Base-by-base conservation (phyloP, 2,797 vertebrate genomes). In the Neoniphon sammara region DNA sequence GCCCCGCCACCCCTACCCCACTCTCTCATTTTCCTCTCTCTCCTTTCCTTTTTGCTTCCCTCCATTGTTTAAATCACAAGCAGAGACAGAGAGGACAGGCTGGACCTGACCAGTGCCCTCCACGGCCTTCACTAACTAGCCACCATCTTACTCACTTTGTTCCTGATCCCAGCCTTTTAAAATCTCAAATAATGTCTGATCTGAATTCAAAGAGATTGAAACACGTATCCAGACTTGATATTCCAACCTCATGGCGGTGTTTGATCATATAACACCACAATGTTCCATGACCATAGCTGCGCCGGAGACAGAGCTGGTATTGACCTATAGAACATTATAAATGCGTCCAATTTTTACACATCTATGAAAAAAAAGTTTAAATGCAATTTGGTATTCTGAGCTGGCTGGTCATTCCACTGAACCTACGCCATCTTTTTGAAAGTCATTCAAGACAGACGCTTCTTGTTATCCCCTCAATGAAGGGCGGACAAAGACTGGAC, bases 381-480 rank as follows among this genome's bases (percentile, higher is more conserved):
- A 53, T 9, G 54, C 47, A 17, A 73, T 60, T 18, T 23, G 44
- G 66, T 15, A 46, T 12, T 55, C 30, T 46, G 49, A 11, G 56
- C 56, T 44, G 21, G 57, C 50, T 27, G 34, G 6, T n/a, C 23
- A 56, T 67, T 47, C 49, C 42, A 18, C 69, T 57, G 30, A 61
- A 71, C 71, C 44, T 66, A 20, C 57, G 65, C 42, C 54, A 73
- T 64, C 75, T 49, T 34, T 54, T 57, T 81, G 58, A 77, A 76
- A 77, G 54, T 17, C 23, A 23, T 82, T 74, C 20, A 47, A 64
- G 81, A 72, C 88, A 90, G 75, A 89, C 89, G 88, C 80, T 89
- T 85, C 72, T 78, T 52, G 64, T 90, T 91, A 87, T 80, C 68
- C 56, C 60, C 89, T 84, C 81, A 87, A 91, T 86, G 70, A 88